Evolutionary conservation across 2,797 vertebrate genomes (phyloP), one percentile per base, ranked within the genome.

Genomic region (Tachyglossus aculeatus): DNA sequence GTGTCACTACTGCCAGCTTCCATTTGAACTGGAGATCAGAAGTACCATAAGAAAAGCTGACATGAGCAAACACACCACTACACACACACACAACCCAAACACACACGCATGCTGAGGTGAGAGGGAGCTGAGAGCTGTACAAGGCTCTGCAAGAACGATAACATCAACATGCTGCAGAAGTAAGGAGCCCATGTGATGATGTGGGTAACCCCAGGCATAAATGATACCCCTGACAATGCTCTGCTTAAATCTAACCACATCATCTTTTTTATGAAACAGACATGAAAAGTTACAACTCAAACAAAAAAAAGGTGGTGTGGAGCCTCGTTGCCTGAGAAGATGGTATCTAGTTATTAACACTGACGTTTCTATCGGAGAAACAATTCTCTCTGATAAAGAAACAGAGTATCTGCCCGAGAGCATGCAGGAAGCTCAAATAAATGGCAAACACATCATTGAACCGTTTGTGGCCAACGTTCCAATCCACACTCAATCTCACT

Each of bases 171-270:
- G 56, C 61, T 79, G 72, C 73, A 84, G 21, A 62, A 45, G 50
- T 51, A 67, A 67, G 71, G 29, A 11, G 62, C 45, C 45, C 72
- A 47, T 7, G 39, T 67, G 66, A 75, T 3, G 5, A 6, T 21
- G 54, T 41, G 85, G 70, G 74, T 67, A 76, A 88, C 85, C 75
- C 59, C 68, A 84, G 81, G 66, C 22, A 70, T 11, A 71, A 31
- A 65, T 40, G 59, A 69, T 50, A 79, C 45, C 67, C 37, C 54
- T 5, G 0, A 76, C 47, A 34, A 71, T 78, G 63, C 40, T 61
- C 2, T 19, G 33, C 55, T 74, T 27, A 53, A 69, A 79, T 53
- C 72, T 71, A 58, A 64, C 53, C 69, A 58, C 66, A 37, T 16
- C 32, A 62, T 43, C 55, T 57, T 76, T 62, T 83, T 39, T 81